These are phyloP conservation scores for Lamprologus lemairii DNA, from an alignment of 2,113 vertebrate genomes.

Conservation along the genomic window DNA sequence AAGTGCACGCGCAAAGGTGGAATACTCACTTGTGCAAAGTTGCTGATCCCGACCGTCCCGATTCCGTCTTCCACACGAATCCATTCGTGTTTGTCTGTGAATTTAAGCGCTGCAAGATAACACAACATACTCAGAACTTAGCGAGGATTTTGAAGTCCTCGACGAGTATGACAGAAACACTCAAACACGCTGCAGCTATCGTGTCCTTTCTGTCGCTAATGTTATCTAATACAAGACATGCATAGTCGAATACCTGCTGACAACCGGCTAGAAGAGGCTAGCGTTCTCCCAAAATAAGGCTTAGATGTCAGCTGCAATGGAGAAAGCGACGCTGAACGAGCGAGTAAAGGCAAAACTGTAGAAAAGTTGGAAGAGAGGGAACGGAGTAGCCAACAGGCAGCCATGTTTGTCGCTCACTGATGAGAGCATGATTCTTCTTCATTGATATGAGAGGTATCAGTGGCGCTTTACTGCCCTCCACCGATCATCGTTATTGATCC, in stretches of 20 bases:
- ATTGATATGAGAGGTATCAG: background rate
- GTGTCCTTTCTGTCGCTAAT: conserved; percentile 1
- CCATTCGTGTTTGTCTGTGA: conserved; percentile 98
- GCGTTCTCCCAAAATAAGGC: conserved; percentile 29
- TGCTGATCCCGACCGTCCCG: conserved; percentile 94
- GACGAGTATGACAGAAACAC: background rate
- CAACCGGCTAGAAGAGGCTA: conserved; percentile 49
- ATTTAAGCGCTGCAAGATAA: conserved; percentile 83
- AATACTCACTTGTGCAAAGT: conserved; percentile 87
- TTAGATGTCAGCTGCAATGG: conserved; percentile 2
- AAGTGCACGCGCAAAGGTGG: background rate
- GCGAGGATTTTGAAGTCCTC: background rate
- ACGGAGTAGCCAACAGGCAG: conserved; percentile 54
- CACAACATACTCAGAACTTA: conserved; percentile 16
- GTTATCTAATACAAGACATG: background rate
- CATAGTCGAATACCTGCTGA: conserved; percentile 55
- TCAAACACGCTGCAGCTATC: background rate
- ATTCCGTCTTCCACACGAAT: conserved; percentile 84
- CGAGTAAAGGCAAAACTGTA: conserved; percentile 40
- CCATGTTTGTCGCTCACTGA: conserved; percentile 66
- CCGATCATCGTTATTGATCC: background rate
- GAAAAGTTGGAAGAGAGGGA: conserved; percentile 56
- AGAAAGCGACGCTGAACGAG: background rate
- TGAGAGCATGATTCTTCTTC: conserved; percentile 26
- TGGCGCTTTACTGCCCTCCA: background rate